Evolutionary conservation across 92 coral and sea anemone species (phyloP), one percentile per base, ranked within the genome.

Genomic region (Heliopora coerulea): DNA sequence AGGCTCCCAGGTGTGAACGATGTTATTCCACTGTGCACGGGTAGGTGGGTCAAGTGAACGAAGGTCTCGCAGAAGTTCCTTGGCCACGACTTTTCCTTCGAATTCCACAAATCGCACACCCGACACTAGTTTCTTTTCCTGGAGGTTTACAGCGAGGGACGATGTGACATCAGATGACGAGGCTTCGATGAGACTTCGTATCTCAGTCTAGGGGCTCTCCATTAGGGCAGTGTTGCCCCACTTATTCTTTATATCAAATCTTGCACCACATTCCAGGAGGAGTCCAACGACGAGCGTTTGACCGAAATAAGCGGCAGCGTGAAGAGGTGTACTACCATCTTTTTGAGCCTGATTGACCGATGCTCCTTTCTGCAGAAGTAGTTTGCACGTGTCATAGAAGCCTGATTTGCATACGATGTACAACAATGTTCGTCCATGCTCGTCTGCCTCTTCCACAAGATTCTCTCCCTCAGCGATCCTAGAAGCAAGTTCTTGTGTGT

Each of bases 241-340:
- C 25, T 17, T 27, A 62, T 86, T 78, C 57, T 11, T 82, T 13
- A 86, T 65, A 48, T 83, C 61, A 18, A 56, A 37, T 24, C 50
- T 62, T 26, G 89, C 89, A 19, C 89, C 89, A 65, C 82, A 35
- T 20, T 65, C 77, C 25, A 86, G 86, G 23, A 86, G 59, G 19
- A 86, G 83, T 33, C 76, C 62, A 21, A 78, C 81, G 26, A 86
- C 73, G 1, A 42, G 64, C 3, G 44, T 13, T 12, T 86, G 89
- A 14, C 86, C 84, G 65, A 18, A 86, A 75, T 61, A 82, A n/a
- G 86, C 86, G 18, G 89, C 89, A 6, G 49, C 89, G 46, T 86
- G 89, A 10, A 86, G 86, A 25, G 89, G 74, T 20, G 86, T 86
- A 41, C 86, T 86, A 30, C 86, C 86, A 48, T 73, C 83, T 26